Evolutionary conservation across 2,113 vertebrate genomes (phyloP).

Genomic region (Pseudopipra pipra): DNA sequence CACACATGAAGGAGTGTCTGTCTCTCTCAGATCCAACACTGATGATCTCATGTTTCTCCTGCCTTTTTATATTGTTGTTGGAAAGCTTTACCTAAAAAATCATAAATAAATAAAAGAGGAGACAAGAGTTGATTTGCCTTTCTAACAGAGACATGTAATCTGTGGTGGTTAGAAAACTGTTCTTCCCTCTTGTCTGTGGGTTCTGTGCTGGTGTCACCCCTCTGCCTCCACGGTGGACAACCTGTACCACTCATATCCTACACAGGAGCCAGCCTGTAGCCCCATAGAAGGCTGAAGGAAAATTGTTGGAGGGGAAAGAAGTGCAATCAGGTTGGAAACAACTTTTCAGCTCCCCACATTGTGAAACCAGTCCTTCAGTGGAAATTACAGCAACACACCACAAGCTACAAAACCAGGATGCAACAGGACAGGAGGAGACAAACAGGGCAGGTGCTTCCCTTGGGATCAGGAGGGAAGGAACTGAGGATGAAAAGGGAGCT

Average conservation of each 20-base stretch:
- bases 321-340: neutral
- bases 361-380: neutral
- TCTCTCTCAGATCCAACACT: neutral
- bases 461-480: neutral
- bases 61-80: neutral
- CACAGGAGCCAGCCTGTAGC: neutral
- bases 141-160: rapidly evolving
- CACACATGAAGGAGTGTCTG: neutral
- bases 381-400: neutral
- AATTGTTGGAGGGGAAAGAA: neutral
- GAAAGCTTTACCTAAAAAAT: neutral
- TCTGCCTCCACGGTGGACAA: neutral
- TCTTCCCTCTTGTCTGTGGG: neutral
- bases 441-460: neutral
- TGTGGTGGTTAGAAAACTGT: neutral
- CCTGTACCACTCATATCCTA: rapidly evolving
- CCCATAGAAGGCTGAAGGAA: neutral
- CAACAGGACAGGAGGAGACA: neutral
- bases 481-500: neutral
- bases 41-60: conserved; percentile 27
- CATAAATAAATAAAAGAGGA: neutral
- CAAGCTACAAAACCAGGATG: rapidly evolving
- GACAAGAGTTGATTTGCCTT: neutral
- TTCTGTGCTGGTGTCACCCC: neutral
- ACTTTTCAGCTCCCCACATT: rapidly evolving